A percentile compares a stretch with the other conserved stretches of the same genome.
Conservation (phyloP, 2,113 vertebrate genomes). For the Phaetusa simplex region DNA sequence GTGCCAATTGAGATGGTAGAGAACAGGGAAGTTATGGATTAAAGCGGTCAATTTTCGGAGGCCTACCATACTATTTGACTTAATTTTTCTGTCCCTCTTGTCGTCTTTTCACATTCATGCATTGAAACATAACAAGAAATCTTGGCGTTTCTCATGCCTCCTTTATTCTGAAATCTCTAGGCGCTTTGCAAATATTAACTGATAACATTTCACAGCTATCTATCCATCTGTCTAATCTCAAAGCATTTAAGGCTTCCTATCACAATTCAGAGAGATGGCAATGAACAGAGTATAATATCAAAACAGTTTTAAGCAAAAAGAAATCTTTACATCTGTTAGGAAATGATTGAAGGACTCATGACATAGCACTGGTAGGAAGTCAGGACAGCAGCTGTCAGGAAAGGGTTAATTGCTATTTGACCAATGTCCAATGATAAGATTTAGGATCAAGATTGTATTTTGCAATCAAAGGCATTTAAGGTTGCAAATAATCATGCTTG, state of each 20-base stretch:
- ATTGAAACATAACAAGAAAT: not conserved
- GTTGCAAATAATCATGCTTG: not conserved
- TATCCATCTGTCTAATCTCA: not conserved
- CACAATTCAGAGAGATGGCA: not conserved
- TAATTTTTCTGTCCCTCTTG: not conserved
- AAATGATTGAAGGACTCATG: not conserved
- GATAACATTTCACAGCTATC: slow-evolving; percentile 2
- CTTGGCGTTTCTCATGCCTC: not conserved
- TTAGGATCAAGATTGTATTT: not conserved
- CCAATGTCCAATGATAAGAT: not conserved
- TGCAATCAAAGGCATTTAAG: not conserved
- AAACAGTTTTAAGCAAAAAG: not conserved
- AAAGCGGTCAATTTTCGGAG: not conserved
- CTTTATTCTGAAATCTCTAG: slow-evolving; percentile 22
- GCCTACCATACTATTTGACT: not conserved
- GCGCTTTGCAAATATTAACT: not conserved
- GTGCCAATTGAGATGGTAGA: not conserved
- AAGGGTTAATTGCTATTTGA: not conserved
- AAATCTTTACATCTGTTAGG: not conserved
- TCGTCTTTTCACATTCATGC: not conserved
- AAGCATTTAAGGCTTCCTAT: not conserved
- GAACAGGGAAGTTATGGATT: not conserved
- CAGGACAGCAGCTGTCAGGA: not conserved
- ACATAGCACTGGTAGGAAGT: not conserved
- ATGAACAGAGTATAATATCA: not conserved